Conservation (phyloP, 2,797 vertebrate species). For the Holocentrus rufus region DNA sequence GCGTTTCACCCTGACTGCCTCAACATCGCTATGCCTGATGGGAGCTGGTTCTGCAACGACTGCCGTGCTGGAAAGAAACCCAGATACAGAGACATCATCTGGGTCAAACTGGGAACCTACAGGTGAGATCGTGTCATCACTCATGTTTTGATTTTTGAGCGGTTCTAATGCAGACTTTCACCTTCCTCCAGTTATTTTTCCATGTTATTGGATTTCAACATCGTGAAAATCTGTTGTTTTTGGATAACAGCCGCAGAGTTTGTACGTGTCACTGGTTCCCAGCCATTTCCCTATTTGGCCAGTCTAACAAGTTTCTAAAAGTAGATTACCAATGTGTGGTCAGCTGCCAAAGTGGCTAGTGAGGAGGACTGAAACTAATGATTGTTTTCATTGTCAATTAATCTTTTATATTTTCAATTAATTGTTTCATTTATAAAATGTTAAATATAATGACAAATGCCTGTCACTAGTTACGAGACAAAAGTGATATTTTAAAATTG, state of each 20-base stretch:
- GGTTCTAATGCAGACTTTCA: background rate
- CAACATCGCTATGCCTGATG: constrained; percentile 96
- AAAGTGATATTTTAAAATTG: no score
- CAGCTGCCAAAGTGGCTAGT: background rate
- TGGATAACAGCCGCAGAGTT: background rate
- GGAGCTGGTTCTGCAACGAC: constrained; percentile 99
- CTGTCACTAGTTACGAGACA: no score
- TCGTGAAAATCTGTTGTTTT: no score
- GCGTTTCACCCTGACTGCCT: constrained; percentile 98
- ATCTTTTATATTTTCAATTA: no score
- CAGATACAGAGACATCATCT: constrained; percentile 95
- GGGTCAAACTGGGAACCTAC: constrained; percentile 98
- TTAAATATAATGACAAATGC: no score
- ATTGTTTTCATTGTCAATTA: no score
- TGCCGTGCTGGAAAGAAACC: constrained; percentile 95
- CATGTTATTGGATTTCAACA: background rate
- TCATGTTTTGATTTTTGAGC: no score
- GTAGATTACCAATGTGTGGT: background rate
- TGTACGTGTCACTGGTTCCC: background rate
- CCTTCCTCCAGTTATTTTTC: background rate
- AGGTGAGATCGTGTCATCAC: constrained; percentile 80
- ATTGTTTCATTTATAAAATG: no score
- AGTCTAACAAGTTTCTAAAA: background rate
- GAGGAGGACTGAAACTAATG: no score
- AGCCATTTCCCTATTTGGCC: background rate